phyloP scores from a whole-genome alignment of 2,113 vertebrate genomes.

The Triplophysa siluroides region DNA sequence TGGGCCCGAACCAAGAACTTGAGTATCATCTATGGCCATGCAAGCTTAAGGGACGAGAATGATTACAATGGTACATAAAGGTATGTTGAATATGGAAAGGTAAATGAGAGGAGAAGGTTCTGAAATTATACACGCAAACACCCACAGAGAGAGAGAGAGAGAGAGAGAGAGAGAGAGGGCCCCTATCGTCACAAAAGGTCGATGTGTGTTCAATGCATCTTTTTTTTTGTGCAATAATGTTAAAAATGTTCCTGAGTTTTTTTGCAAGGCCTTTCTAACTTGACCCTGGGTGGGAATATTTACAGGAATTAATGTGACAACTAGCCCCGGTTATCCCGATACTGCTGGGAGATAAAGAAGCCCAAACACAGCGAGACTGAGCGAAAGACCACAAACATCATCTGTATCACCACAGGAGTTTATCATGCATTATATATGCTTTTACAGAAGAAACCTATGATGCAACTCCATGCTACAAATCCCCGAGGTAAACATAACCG shows the following conservation, averaged over 20 bases:
- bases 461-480: neutral
- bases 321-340: too few relatives aligned
- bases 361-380: neutral
- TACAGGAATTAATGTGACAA: too few relatives aligned
- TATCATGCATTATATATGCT: constrained; percentile 35
- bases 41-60: constrained; percentile 39
- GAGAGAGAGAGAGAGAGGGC: neutral
- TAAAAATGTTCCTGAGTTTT: too few relatives aligned
- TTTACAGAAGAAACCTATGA: constrained; percentile 27
- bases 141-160: constrained; percentile 36
- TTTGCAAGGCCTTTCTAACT: too few relatives aligned
- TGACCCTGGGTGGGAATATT: too few relatives aligned
- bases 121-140: too few relatives aligned
- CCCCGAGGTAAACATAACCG: constrained; percentile 7
- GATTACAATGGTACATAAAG: constrained; percentile 17
- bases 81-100: constrained; percentile 14
- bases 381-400: neutral
- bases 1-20: constrained; percentile 46
- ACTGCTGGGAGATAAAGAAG: neutral
- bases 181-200: too few relatives aligned
- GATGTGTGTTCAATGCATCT: too few relatives aligned
- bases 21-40: constrained; percentile 34
- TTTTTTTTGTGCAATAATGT: too few relatives aligned
- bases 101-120: constrained; percentile 2
- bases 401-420: constrained; percentile 15